phyloP scores from a whole-genome alignment of 30 jellyfish, hydroid and myxozoan species.

The Aurelia aurita complex sp. Pacific region DNA sequence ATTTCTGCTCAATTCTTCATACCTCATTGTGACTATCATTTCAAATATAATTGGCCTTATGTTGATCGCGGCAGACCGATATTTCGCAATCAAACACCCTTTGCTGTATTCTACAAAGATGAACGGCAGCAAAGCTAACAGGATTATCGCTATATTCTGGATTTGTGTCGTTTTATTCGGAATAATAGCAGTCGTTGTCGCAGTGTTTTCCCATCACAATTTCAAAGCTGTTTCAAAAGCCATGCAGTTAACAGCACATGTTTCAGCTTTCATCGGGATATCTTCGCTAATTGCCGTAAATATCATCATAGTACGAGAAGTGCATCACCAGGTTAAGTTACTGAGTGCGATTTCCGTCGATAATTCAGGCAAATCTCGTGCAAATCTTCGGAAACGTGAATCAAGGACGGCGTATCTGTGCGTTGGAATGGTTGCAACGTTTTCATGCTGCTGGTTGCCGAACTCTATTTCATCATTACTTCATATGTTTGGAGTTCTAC shows the following conservation, averaged over 20 bases:
- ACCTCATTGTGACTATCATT: slow-evolving; percentile 14
- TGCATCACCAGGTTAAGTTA: slow-evolving; percentile 45
- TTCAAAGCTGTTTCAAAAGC: neutral
- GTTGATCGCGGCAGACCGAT: slow-evolving; percentile 51
- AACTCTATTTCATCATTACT: slow-evolving; percentile 16
- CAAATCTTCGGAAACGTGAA: slow-evolving; percentile 30
- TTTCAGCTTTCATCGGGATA: slow-evolving; percentile 4
- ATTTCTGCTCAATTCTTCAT: slow-evolving; percentile 17
- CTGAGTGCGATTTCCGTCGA: slow-evolving; percentile 5
- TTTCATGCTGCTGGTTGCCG: slow-evolving; percentile 50
- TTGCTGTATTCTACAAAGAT: slow-evolving; percentile 28
- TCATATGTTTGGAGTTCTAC: neutral
- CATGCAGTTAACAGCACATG: slow-evolving; percentile 1
- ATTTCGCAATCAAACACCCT: slow-evolving; percentile 44
- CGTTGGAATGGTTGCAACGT: slow-evolving; percentile 45
- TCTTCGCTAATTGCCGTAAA: slow-evolving; percentile 12
- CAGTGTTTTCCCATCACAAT: neutral
- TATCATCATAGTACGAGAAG: slow-evolving; percentile 10
- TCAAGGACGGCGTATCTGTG: slow-evolving; percentile 56
- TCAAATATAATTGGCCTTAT: slow-evolving; percentile 25
- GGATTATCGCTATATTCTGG: slow-evolving; percentile 25
- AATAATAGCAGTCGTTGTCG: slow-evolving; percentile 8
- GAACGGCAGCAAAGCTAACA: slow-evolving; percentile 1
- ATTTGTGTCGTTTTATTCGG: slow-evolving; percentile 6
- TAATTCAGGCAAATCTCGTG: slow-evolving; percentile 6